phyloP scores from a whole-genome alignment of 2,888 invertebrate species.

The Ctena decussata region DNA sequence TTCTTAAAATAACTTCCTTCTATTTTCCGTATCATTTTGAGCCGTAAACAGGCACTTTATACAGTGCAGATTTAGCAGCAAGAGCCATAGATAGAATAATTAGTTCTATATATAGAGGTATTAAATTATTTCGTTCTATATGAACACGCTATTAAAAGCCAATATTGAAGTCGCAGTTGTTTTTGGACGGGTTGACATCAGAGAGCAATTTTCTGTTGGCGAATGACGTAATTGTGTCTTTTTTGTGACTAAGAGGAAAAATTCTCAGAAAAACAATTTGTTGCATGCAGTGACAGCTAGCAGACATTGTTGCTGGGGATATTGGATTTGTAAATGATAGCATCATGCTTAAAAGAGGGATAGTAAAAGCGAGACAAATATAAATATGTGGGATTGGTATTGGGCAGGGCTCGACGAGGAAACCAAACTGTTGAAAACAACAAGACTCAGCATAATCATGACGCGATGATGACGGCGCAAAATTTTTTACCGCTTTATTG shows the following conservation, averaged over 20 bases:
- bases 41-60: background rate
- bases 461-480: no score
- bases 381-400: background rate
- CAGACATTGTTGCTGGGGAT: conserved; percentile 2
- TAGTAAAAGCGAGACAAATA: background rate
- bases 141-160: conserved; percentile 1
- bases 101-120: conserved; percentile 14
- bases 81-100: conserved; percentile 7
- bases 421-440: no score
- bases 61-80: background rate
- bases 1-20: background rate
- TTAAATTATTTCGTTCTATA: conserved; percentile 8
- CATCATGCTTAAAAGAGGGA: conserved; percentile 8
- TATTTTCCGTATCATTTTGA: conserved; percentile 4
- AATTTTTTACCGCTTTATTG: no score
- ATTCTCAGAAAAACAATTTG: conserved; percentile 12
- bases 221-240: conserved; percentile 12
- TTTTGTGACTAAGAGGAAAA: conserved; percentile 16
- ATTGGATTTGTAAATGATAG: conserved; percentile 3
- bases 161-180: background rate
- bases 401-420: background rate
- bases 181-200: conserved; percentile 11
- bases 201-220: background rate
- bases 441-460: no score
- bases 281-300: conserved; percentile 4